These are phyloP conservation scores for Melanotaenia parkinsoni DNA, from an alignment of 2,797 vertebrate genomes.

Conservation along the genomic window DNA sequence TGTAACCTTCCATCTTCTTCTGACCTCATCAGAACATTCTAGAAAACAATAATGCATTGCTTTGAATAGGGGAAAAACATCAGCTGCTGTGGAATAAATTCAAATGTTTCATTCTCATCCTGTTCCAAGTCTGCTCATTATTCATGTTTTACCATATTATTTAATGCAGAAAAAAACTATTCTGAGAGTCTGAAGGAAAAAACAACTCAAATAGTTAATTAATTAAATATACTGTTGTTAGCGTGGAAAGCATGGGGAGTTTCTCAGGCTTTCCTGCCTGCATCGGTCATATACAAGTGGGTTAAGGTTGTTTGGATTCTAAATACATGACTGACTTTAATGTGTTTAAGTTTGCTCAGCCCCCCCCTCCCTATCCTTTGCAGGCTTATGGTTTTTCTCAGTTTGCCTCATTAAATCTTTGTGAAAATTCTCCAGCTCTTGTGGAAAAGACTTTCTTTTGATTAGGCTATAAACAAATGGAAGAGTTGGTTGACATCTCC, in stretches of 20 bases:
- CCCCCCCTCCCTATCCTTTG: constrained; percentile 2
- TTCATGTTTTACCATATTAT: constrained; percentile 54
- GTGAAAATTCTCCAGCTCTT: constrained; percentile 59
- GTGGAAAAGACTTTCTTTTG: constrained; percentile 69
- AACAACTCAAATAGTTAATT: constrained; percentile 48
- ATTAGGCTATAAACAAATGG: constrained; percentile 71
- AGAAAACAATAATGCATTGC: constrained; percentile 46
- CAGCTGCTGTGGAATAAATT: constrained; percentile 47
- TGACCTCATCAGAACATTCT: constrained; percentile 75
- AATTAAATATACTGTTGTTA: constrained; percentile 37
- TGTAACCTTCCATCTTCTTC: constrained; percentile 33
- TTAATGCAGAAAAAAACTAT: constrained; percentile 27
- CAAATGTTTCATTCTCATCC: constrained; percentile 47
- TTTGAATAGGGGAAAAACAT: constrained; percentile 35
- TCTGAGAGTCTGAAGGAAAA: constrained; percentile 6
- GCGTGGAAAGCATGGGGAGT: constrained; percentile 28
- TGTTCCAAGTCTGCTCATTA: constrained; percentile 67
- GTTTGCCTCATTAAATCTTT: constrained; percentile 74
- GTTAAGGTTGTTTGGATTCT: constrained; percentile 39
- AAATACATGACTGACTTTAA: constrained; percentile 68
- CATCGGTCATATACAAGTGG: constrained; percentile 44
- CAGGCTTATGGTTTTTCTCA: constrained; percentile 45
- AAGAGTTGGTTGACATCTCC: constrained; percentile 78
- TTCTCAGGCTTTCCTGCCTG: constrained; percentile 29
- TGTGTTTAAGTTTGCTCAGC: constrained; percentile 49